Percentiles rank a stretch among this genome's conserved stretches.
These are phyloP conservation scores for Setophaga kirtlandii DNA, from an alignment of 2,113 vertebrate genomes.

Conservation along the genomic window DNA sequence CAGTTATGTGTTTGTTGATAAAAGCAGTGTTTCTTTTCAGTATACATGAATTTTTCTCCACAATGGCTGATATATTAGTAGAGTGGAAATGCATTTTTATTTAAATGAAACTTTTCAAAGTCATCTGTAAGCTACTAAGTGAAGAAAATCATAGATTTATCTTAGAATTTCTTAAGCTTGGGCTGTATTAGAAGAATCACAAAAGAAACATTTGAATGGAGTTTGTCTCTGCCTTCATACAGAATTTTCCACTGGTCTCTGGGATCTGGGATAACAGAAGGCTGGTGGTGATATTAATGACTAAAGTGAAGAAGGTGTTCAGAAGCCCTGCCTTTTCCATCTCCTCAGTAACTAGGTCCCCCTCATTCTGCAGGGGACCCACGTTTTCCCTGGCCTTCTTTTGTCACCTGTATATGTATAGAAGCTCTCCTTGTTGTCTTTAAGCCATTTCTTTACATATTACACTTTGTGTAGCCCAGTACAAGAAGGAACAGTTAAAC, in stretches of 20 bases:
- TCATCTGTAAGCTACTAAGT: not conserved
- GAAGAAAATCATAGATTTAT: not conserved
- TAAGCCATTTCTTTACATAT: not conserved
- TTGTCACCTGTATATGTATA: not conserved
- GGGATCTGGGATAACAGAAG: not conserved
- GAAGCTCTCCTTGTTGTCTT: not conserved
- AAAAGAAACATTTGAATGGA: not conserved
- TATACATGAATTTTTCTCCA: not conserved
- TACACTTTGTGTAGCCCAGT: not conserved
- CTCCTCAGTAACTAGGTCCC: not conserved
- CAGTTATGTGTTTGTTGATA: not conserved
- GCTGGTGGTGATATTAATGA: not conserved
- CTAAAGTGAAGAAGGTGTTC: not conserved
- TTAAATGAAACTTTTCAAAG: not conserved
- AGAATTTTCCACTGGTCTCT: accelerated
- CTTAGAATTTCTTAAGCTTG: not conserved
- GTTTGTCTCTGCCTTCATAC: not conserved
- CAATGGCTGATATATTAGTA: not conserved
- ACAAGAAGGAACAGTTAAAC: not conserved
- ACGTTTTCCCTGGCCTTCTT: not conserved
- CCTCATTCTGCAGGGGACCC: not conserved
- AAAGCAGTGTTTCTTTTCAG: not conserved
- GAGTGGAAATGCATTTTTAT: not conserved
- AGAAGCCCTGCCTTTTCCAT: not conserved
- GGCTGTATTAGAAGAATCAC: not conserved